These are phyloP conservation scores for Pissodes strobi DNA, from an alignment of 1,140 invertebrate species.

Conservation along the genomic window DNA sequence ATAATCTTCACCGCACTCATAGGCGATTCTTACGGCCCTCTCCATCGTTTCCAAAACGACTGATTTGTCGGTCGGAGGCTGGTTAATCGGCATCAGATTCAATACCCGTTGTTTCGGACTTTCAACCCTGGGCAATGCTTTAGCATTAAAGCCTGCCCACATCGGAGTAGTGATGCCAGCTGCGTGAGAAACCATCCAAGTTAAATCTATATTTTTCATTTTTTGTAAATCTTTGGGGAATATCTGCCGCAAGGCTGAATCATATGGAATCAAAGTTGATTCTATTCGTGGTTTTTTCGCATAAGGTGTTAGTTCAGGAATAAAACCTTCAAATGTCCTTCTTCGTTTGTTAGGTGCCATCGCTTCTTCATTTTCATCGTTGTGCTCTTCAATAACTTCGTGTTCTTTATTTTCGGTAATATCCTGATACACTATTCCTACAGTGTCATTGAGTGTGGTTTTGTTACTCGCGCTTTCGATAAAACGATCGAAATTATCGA, in stretches of 20 bases:
- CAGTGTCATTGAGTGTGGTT: constrained; percentile 47
- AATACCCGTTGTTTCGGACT: constrained; percentile 28
- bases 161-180: constrained; percentile 23
- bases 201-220: constrained; percentile 2
- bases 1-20: constrained; percentile 20
- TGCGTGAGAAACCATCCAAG: constrained; percentile 29
- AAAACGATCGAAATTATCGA: constrained; percentile 57
- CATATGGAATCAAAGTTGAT: constrained; percentile 15
- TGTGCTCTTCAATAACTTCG: neutral
- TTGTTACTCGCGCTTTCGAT: constrained; percentile 55
- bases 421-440: neutral
- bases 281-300: constrained; percentile 16
- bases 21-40: constrained; percentile 12
- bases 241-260: neutral
- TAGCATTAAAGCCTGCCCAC: constrained; percentile 29
- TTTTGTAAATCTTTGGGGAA: constrained; percentile 16
- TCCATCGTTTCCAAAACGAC: constrained; percentile 39
- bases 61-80: constrained; percentile 27
- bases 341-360: constrained; percentile 41
- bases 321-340: constrained; percentile 30
- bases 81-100: constrained; percentile 39
- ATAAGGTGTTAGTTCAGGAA: constrained; percentile 5
- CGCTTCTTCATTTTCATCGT: constrained; percentile 56
- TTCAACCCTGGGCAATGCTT: neutral
- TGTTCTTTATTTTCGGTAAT: neutral